Base-by-base conservation (phyloP, 2,888 invertebrate genomes). In the Agrilus cyanescens region DNA sequence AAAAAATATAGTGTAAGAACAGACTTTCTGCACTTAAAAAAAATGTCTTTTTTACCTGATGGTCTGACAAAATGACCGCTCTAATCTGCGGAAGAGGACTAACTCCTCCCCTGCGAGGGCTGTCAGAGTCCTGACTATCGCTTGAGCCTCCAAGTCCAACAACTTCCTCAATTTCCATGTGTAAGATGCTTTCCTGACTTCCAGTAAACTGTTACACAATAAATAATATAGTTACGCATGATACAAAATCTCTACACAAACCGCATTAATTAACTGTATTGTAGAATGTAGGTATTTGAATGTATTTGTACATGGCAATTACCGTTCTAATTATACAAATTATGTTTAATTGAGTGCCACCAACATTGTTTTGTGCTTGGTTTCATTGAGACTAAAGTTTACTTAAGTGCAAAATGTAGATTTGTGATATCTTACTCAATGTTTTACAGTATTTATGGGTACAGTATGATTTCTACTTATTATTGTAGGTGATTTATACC, bases 181-280 rank as follows among this genome's bases (percentile, higher is more conserved):
- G 85, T 43, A 87, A 68, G 52, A 87, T 84, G 62, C 85, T 85
- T 68, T 87, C 87, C 63, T 86, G 85, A 59, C 86, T 87, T 53
- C 85, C 86, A 37, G 85, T 78, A 67, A 85, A 85, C 85, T 86
- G 69, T 4, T 57, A 52, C 43, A 38, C 25, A 16, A 48, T 38
- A 34, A 30, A 45, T 38, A 2, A 44, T 20, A 20, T 20, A 20
- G 20, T 20, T 20, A 20, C 4, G 20, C 20, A 20, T 20, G 6
- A 20, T 5, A 20, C 20, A 20, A 20, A 20, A 20, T 20, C 20
- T 20, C 20, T 20, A 5, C 20, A 20, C 7, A 7, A 20, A 20
- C 20, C 5, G 5, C 5, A 20, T 20, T 20, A 20, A 20, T 20
- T 20, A 20, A 20, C 20, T 20, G 20, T 20, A 20, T 33, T 7